phyloP scores from a whole-genome alignment of 2,888 invertebrate species.

The Autographa pulchrina region DNA sequence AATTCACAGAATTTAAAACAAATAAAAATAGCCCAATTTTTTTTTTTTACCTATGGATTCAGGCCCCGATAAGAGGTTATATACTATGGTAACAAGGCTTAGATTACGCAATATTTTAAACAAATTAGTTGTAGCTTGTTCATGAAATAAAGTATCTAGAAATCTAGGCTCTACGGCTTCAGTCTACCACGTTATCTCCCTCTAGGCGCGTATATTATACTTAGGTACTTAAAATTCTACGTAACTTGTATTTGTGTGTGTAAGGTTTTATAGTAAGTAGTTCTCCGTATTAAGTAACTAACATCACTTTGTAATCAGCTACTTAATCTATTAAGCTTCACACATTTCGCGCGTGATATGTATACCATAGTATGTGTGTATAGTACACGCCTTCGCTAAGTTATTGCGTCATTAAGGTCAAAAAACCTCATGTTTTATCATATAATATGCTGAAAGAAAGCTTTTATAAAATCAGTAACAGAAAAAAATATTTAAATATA shows the following conservation, averaged over 20 bases:
- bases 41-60: too few species aligned
- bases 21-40: too few species aligned
- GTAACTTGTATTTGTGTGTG: conserved; percentile 14
- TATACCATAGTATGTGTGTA: neutral
- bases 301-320: conserved; percentile 10
- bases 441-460: neutral
- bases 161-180: neutral
- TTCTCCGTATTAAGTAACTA: conserved; percentile 11
- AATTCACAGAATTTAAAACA: too few species aligned
- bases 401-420: neutral
- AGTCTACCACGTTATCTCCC: conserved; percentile 26
- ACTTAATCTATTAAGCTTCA: conserved; percentile 9
- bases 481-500: conserved; percentile 6
- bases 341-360: neutral
- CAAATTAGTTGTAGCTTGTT: neutral
- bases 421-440: neutral
- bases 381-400: neutral
- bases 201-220: conserved; percentile 15
- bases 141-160: neutral
- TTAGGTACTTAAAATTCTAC: conserved; percentile 9
- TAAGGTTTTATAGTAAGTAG: neutral
- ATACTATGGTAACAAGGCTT: too few species aligned
- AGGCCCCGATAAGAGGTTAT: too few species aligned
- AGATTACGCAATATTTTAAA: neutral
- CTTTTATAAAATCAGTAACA: neutral